Conservation (phyloP, 2,888 invertebrate species). For the Oeneis ivallda region DNA sequence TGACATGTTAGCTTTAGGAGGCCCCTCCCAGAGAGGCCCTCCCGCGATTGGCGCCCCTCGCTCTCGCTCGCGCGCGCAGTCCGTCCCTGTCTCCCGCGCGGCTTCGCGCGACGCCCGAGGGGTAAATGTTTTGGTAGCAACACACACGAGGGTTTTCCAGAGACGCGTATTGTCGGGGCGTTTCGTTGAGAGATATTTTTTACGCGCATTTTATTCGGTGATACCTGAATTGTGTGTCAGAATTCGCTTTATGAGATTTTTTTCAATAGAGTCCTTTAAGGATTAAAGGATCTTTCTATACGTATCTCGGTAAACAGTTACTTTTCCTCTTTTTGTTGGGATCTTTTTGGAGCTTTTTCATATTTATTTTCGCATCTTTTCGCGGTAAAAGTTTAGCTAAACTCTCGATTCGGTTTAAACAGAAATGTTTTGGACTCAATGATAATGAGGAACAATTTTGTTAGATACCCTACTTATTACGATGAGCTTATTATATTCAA, state of each 20-base stretch:
- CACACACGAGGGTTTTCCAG: constrained; percentile 80
- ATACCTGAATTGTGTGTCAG: constrained; percentile 79
- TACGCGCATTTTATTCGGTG: constrained; percentile 74
- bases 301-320: constrained; percentile 61
- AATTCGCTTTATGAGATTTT: constrained; percentile 78
- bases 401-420: constrained; percentile 21
- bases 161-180: constrained; percentile 72
- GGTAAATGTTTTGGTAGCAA: constrained; percentile 82
- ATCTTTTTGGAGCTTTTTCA: constrained; percentile 42
- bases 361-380: constrained; percentile 31
- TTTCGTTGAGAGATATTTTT: constrained; percentile 69
- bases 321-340: constrained; percentile 51
- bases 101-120: constrained; percentile 80
- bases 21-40: constrained; percentile 63
- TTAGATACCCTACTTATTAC: not conserved
- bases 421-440: constrained; percentile 13
- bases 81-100: constrained; percentile 59
- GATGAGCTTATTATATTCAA: not conserved
- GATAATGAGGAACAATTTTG: not conserved
- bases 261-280: constrained; percentile 65
- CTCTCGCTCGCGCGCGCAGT: constrained; percentile 49
- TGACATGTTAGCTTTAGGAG: constrained; percentile 80
- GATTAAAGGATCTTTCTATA: constrained; percentile 65
- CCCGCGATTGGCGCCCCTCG: constrained; percentile 59
- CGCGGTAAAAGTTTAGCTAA: constrained; percentile 24